A percentile compares a stretch with the other conserved stretches of the same genome.
phyloP scores from a whole-genome alignment of 1,140 invertebrate genomes.

The Vanessa atalanta region DNA sequence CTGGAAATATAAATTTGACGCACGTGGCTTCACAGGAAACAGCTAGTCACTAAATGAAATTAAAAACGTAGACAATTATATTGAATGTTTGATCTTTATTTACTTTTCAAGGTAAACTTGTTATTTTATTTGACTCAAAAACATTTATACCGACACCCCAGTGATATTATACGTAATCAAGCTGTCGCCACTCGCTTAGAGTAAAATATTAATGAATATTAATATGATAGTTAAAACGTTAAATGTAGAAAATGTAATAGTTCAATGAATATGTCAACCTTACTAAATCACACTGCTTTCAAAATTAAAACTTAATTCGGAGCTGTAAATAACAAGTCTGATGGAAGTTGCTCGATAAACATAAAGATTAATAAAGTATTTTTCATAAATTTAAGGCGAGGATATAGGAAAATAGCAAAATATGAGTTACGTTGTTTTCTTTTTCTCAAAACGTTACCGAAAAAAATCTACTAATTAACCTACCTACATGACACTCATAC shows the following conservation, averaged over 20 bases:
- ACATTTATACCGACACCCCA: conserved; percentile 9
- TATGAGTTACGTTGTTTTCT: too few relatives aligned
- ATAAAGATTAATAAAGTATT: neutral
- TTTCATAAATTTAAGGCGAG: neutral
- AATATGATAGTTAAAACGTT: neutral
- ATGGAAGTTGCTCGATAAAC: neutral
- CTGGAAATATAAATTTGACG: too few relatives aligned
- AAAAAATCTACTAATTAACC: too few relatives aligned
- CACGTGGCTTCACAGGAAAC: too few relatives aligned
- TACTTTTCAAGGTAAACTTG: conserved; percentile 5
- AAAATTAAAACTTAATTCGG: neutral
- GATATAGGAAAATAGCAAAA: too few relatives aligned
- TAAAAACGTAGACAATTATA: neutral
- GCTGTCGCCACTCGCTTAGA: conserved; percentile 8
- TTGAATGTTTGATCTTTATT: neutral
- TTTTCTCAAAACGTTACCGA: too few relatives aligned
- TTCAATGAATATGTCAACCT: conserved; percentile 1
- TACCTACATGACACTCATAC: too few relatives aligned
- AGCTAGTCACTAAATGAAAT: neutral
- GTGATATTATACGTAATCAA: conserved; percentile 10
- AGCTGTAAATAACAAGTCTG: neutral
- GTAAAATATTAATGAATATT: conserved; percentile 7
- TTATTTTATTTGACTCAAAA: neutral
- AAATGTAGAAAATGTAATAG: neutral
- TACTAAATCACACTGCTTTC: neutral